Conservation (phyloP, 2,797 vertebrate species). For the Erithacus rubecula region DNA sequence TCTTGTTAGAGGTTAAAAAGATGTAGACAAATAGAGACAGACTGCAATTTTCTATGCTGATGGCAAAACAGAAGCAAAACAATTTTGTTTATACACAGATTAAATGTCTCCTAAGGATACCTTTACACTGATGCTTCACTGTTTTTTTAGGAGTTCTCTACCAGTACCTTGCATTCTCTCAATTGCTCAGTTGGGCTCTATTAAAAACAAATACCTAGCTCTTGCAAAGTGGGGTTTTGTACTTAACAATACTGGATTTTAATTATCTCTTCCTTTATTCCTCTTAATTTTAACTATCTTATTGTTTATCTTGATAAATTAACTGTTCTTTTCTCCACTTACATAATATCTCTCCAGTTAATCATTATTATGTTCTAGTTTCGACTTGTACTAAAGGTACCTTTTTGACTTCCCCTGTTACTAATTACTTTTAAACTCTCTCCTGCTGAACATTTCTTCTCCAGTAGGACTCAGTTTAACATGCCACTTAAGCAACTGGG, state of each 20-base stretch:
- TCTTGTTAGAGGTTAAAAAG: not conserved
- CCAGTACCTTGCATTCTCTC: not conserved
- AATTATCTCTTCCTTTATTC: constrained; percentile 29
- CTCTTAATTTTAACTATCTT: constrained; percentile 23
- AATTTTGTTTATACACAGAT: not conserved
- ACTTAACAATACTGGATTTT: constrained; percentile 30
- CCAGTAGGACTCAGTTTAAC: not conserved
- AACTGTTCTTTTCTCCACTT: not conserved
- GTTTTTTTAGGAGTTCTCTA: constrained; percentile 18
- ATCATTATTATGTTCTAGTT: not conserved
- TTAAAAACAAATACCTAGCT: constrained; percentile 8
- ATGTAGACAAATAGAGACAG: not conserved
- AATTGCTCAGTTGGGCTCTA: not conserved
- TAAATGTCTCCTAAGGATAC: constrained; percentile 17
- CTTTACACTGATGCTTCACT: not conserved
- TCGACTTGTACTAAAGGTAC: not conserved
- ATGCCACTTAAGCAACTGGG: not conserved
- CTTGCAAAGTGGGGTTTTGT: not conserved
- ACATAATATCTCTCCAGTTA: not conserved
- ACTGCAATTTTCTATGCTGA: not conserved
- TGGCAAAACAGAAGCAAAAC: constrained; percentile 14
- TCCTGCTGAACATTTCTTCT: constrained; percentile 11
- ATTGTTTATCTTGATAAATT: constrained; percentile 61
- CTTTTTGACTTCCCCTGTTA: not conserved
- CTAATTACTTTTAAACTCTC: constrained; percentile 44